A percentile compares a stretch with the other conserved stretches of the same genome.
phyloP scores from a whole-genome alignment of 64 coral and sea anemone species.

The Montipora efflorescens region DNA sequence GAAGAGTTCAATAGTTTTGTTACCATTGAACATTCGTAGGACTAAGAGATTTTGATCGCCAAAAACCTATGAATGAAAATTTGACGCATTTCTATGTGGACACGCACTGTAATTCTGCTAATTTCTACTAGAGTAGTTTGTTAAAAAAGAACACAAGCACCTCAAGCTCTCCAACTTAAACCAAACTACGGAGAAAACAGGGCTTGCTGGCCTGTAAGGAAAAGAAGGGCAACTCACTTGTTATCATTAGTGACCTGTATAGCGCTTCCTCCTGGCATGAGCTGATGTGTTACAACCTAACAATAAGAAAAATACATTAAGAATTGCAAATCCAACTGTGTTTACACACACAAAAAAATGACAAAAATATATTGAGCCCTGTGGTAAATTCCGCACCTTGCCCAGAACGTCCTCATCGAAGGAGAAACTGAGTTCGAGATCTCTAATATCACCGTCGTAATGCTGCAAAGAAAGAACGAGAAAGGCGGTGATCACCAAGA shows the following conservation, averaged over 20 bases:
- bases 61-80: too few relatives aligned
- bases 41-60: too few relatives aligned
- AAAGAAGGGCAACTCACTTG: slow-evolving; percentile 66
- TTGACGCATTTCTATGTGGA: too few relatives aligned
- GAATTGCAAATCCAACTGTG: too few relatives aligned
- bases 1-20: too few relatives aligned
- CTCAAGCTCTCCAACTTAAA: background rate
- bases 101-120: too few relatives aligned
- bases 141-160: too few relatives aligned
- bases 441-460: slow-evolving; percentile 91
- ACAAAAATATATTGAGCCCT: too few relatives aligned
- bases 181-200: background rate
- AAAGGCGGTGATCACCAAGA: background rate
- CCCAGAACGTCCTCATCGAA: slow-evolving; percentile 98
- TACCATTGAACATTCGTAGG: too few relatives aligned
- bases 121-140: too few relatives aligned
- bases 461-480: slow-evolving; percentile 44
- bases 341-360: too few relatives aligned
- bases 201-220: background rate
- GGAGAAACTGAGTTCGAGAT: slow-evolving; percentile 92
- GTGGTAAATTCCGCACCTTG: slow-evolving; percentile 61
- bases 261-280: slow-evolving; percentile 86
- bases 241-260: slow-evolving; percentile 91
- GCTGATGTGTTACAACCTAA: slow-evolving; percentile 92
- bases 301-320: background rate